Conservation (phyloP, 2,113 vertebrate genomes). For the Coregonus clupeaformis region DNA sequence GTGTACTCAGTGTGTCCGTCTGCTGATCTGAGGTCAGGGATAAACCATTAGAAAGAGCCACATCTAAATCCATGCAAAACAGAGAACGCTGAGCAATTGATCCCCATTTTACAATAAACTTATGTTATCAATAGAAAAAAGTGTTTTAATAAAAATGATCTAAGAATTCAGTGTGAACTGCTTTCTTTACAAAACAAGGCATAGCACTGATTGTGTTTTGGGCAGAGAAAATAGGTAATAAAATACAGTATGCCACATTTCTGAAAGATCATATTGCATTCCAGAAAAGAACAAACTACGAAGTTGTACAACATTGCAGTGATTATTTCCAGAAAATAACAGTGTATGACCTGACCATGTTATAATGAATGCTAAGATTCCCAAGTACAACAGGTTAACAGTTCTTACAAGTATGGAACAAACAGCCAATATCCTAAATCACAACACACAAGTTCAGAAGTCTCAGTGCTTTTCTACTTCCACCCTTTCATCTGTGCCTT, state of each 20-base stretch:
- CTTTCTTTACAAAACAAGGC: not conserved
- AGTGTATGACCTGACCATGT: not conserved
- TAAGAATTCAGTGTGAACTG: not conserved
- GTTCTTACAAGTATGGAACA: too few species aligned
- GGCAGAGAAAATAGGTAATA: not conserved
- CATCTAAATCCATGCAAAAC: not conserved
- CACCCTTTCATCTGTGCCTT: constrained; percentile 17
- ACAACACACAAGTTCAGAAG: not conserved
- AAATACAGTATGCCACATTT: not conserved
- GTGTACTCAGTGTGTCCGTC: not conserved
- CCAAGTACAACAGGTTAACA: too few species aligned
- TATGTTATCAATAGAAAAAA: constrained; percentile 38
- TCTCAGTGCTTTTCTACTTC: constrained; percentile 15
- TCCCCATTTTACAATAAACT: not conserved
- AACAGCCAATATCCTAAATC: too few species aligned
- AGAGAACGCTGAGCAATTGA: not conserved
- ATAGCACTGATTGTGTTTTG: not conserved
- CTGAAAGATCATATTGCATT: not conserved
- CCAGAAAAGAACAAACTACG: not conserved
- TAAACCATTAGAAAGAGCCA: not conserved
- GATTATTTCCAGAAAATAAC: not conserved
- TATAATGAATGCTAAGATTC: not conserved
- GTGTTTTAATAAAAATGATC: constrained; percentile 27
- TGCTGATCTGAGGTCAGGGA: constrained; percentile 16
- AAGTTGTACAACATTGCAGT: not conserved